Evolutionary conservation across 2,888 invertebrate genomes (phyloP), one percentile per base, ranked within the genome.

Genomic region (Mesoligia furuncula): DNA sequence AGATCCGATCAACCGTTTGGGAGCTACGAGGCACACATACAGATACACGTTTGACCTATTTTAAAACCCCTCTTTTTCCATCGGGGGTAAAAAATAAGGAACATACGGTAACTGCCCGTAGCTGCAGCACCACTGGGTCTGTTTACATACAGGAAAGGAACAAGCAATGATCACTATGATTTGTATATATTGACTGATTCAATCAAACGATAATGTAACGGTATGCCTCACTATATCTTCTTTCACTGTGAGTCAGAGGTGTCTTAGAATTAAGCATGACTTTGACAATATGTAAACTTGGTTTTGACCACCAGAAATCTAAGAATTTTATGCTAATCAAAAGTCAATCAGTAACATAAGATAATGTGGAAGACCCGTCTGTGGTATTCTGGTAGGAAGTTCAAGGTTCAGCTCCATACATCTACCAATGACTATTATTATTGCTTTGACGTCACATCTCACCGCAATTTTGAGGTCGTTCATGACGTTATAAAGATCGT

Each of bases 401-500:
- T 84, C 77, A 81, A 84, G 68, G 74, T 69, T 69, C 39, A 61
- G 4, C 7, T 48, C 48, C 24, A 39, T 77, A 69, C 68, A 67
- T 72, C n/a, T 72, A 3, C 42, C 20, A 59, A 85, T 80, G 70
- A 74, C 54, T 80, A 39, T 20, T 59, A 27, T 54, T 57, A 7
- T 7, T 64, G 0, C n/a, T 39, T 11, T 83, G 81, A 83, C 81
- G 77, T 77, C 65, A 59, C 71, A 48, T 7, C 7, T 11, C 24
- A 7, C 20, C 20, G 27, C 9, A n/a, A 62, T 67, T 45, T 65
- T 67, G 76, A 81, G 85, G 75, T 85, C 78, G 79, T 39, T 57
- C 2, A 48, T 84, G 78, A 85, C 84, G 85, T 81, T 74, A 48
- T 13, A 54, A 65, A 61, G 39, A 36, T 62, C 51, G 61, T 85